Percentiles rank a stretch among this genome's conserved stretches.
phyloP scores from a whole-genome alignment of 2,888 invertebrate genomes.

The Sepioteuthis lessoniana region DNA sequence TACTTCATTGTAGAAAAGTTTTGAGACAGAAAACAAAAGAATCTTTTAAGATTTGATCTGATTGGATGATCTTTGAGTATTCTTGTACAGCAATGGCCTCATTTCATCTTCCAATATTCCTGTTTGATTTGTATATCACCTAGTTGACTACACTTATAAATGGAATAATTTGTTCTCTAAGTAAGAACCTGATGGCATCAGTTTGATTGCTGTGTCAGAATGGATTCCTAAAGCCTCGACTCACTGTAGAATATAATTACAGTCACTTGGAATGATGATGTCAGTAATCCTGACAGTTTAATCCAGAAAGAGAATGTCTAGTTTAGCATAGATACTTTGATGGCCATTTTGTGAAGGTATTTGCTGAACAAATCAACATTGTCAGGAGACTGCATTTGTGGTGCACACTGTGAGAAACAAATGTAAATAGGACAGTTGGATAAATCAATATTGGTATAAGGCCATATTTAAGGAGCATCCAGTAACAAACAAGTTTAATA shows the following conservation, averaged over 20 bases:
- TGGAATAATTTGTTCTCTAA: not conserved
- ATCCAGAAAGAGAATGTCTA: not conserved
- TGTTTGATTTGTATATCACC: too few species aligned
- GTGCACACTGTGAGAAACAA: too few species aligned
- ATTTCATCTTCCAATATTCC: too few species aligned
- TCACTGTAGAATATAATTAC: not conserved
- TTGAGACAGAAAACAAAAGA: too few species aligned
- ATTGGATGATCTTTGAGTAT: too few species aligned
- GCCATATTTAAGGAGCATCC: too few species aligned
- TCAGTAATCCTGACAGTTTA: constrained; percentile 14
- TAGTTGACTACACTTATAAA: not conserved
- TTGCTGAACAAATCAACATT: not conserved
- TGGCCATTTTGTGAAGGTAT: not conserved
- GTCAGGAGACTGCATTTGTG: not conserved
- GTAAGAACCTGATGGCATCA: not conserved
- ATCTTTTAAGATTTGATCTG: too few species aligned
- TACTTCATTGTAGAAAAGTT: too few species aligned
- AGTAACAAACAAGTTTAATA: too few species aligned
- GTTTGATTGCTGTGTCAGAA: not conserved
- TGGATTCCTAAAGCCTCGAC: not conserved
- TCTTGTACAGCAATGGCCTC: too few species aligned
- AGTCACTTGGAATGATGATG: constrained; percentile 7
- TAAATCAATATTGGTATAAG: too few species aligned
- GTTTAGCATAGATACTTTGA: not conserved
- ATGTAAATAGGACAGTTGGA: too few species aligned